phyloP scores from a whole-genome alignment of 2,113 vertebrate genomes.

The Chaetorhynchus papuensis region DNA sequence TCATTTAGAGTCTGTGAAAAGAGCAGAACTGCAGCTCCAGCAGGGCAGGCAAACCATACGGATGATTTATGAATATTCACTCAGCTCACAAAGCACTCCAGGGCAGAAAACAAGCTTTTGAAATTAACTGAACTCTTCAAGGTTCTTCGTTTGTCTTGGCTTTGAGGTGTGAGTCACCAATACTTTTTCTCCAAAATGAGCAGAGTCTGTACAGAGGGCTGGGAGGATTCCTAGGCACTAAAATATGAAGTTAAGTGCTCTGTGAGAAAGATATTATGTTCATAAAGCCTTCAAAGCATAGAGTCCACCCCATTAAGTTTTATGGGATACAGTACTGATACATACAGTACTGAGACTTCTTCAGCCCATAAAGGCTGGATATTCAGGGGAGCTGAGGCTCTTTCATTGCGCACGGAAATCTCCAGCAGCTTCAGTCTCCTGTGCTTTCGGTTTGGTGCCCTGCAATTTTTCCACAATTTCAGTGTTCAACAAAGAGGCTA shows the following conservation, averaged over 20 bases:
- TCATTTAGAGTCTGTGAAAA: neutral
- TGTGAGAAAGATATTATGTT: neutral
- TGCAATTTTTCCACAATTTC: neutral
- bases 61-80: slow-evolving; percentile 41
- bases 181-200: neutral
- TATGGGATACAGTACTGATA: neutral
- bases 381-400: neutral
- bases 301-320: neutral
- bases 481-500: neutral
- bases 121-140: slow-evolving; percentile 27
- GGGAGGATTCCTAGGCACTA: neutral
- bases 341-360: neutral
- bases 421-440: neutral
- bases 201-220: neutral
- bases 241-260: neutral
- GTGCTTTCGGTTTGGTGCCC: neutral
- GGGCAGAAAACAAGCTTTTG: slow-evolving; percentile 28
- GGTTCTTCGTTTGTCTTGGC: neutral
- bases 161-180: slow-evolving; percentile 31
- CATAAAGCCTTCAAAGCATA: neutral
- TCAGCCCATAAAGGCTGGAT: neutral
- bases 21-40: neutral
- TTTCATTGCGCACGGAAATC: neutral
- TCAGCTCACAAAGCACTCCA: neutral
- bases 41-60: neutral